Evolutionary conservation across 2,888 invertebrate genomes (phyloP).

Genomic region (Caenorhabditis macrosperma): DNA sequence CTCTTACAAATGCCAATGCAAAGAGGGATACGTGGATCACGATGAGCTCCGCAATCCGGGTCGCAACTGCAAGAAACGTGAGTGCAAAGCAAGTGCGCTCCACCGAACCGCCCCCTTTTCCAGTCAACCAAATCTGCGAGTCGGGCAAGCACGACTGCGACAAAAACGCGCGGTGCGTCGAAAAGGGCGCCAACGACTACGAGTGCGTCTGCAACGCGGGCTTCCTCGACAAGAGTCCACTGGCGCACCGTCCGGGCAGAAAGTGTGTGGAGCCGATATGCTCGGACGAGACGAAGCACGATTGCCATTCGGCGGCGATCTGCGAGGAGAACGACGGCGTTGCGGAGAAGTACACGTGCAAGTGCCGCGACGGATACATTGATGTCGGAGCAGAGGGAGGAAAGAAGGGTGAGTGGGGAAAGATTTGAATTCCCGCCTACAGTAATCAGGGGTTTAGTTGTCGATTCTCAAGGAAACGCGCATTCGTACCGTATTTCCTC

Average conservation of each 20-base stretch:
- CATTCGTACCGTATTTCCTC: too few species aligned
- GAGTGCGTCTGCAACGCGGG: slow-evolving; percentile 76
- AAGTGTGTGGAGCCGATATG: slow-evolving; percentile 72
- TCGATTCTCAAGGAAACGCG: too few species aligned
- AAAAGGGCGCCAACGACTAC: slow-evolving; percentile 72
- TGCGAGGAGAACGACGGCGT: slow-evolving; percentile 71
- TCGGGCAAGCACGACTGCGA: slow-evolving; percentile 75
- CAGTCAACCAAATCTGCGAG: slow-evolving; percentile 73
- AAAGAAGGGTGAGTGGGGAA: slow-evolving; percentile 23
- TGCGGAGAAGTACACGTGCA: slow-evolving; percentile 83
- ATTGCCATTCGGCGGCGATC: slow-evolving; percentile 76
- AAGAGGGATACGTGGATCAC: slow-evolving; percentile 76
- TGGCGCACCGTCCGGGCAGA: slow-evolving; percentile 58
- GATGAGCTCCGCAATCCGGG: slow-evolving; percentile 76
- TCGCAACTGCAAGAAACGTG: slow-evolving; percentile 72
- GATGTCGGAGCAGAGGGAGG: slow-evolving; percentile 81
- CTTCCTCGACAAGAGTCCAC: slow-evolving; percentile 71
- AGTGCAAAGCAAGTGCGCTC: too few species aligned
- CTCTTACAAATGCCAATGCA: slow-evolving; percentile 77
- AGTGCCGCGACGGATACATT: slow-evolving; percentile 88
- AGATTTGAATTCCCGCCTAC: too few species aligned
- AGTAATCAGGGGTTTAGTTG: too few species aligned
- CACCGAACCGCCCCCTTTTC: too few species aligned
- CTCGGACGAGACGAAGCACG: slow-evolving; percentile 72
- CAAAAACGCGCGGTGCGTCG: slow-evolving; percentile 73